A percentile compares a stretch with the other conserved stretches of the same genome.
These are phyloP conservation scores for Neosilurus hyrtlii DNA, from an alignment of 2,797 vertebrate species.

Conservation along the genomic window DNA sequence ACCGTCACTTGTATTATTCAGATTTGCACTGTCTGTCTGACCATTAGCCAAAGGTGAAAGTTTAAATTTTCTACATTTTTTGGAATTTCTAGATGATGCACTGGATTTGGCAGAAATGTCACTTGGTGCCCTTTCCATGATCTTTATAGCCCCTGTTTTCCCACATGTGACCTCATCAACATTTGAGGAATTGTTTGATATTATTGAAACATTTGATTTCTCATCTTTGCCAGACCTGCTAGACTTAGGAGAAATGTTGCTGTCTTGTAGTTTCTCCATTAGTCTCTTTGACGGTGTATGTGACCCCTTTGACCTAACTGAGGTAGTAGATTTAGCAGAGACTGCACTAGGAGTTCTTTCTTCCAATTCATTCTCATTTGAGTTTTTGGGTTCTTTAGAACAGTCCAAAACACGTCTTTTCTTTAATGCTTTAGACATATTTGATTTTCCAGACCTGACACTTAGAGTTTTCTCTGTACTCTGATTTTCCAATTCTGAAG, in stretches of 20 bases:
- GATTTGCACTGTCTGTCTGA: slow-evolving; percentile 1
- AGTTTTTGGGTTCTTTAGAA: slow-evolving; percentile 26
- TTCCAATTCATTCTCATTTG: slow-evolving; percentile 31
- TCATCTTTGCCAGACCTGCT: slow-evolving; percentile 30
- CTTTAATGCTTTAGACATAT: slow-evolving; percentile 49
- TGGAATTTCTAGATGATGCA: slow-evolving; percentile 19
- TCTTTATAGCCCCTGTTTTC: slow-evolving; percentile 23
- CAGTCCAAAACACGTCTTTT: slow-evolving; percentile 21
- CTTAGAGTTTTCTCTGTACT: slow-evolving; percentile 30
- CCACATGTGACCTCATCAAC: slow-evolving; percentile 13
- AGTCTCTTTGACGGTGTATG: slow-evolving; percentile 33
- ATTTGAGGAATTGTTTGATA: slow-evolving; percentile 32
- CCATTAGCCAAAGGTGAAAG: slow-evolving; percentile 8
- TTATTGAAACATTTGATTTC: slow-evolving; percentile 45
- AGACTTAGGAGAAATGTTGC: slow-evolving; percentile 27
- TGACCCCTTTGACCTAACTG: slow-evolving; percentile 47
- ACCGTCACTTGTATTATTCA: slow-evolving; percentile 23
- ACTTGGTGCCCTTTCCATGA: slow-evolving; percentile 54
- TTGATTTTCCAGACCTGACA: slow-evolving; percentile 49
- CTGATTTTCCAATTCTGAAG: slow-evolving; percentile 15
- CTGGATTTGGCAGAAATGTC: slow-evolving; percentile 44
- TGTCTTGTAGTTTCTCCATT: neutral
- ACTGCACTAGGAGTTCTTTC: slow-evolving; percentile 55
- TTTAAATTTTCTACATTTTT: slow-evolving; percentile 25
- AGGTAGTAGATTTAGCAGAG: slow-evolving; percentile 48